Evolutionary conservation across 23 tunicate species (phyloP).

Genomic region (Ascidia mentula): DNA sequence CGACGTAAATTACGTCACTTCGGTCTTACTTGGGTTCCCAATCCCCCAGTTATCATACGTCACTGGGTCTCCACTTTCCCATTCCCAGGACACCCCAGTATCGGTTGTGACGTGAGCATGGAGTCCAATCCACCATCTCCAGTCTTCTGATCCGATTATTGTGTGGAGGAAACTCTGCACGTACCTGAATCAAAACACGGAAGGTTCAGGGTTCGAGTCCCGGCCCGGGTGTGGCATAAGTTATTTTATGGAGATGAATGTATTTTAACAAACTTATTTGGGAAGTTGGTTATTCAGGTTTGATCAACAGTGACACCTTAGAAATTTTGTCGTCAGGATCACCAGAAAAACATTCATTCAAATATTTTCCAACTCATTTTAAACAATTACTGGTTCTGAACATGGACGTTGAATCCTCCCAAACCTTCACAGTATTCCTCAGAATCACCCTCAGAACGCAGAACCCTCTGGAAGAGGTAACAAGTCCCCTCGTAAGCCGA

Average conservation of each 20-base stretch:
- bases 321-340: no score
- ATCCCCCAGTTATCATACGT: constrained; percentile 86
- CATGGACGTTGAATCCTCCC: constrained; percentile 57
- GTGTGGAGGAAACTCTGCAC: constrained; percentile 89
- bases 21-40: constrained; percentile 72
- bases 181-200: constrained; percentile 45
- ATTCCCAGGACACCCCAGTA: constrained; percentile 64
- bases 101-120: constrained; percentile 34
- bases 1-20: no score
- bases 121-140: constrained; percentile 91
- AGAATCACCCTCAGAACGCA: constrained; percentile 36
- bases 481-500: constrained; percentile 59
- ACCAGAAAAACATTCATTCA: no score
- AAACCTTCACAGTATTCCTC: constrained; percentile 41
- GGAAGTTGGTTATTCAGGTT: no score
- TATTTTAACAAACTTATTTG: no score
- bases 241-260: no score
- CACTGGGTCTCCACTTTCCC: constrained; percentile 88
- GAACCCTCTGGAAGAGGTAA: constrained; percentile 57
- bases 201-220: no score
- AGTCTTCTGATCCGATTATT: constrained; percentile 71
- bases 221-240: no score
- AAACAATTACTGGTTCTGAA: constrained; percentile 74
- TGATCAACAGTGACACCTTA: no score
- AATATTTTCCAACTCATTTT: no score